A percentile compares a stretch with the other conserved stretches of the same genome.
phyloP scores from a whole-genome alignment of 2,888 invertebrate species.

The Branchellion lobata region DNA sequence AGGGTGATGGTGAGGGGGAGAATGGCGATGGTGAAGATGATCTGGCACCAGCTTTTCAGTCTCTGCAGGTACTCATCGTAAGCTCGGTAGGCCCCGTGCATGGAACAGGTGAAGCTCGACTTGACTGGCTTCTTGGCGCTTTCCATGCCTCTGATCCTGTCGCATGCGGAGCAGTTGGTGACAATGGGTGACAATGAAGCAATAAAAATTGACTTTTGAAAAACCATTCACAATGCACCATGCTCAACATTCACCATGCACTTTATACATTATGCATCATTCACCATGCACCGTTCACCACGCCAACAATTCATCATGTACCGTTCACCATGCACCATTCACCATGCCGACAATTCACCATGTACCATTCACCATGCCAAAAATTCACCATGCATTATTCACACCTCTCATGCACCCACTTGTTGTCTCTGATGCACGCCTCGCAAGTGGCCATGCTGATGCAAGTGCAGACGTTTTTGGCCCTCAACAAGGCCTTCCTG shows the following conservation, averaged over 20 bases:
- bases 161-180: too few species aligned
- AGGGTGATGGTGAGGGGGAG: slow-evolving; percentile 60
- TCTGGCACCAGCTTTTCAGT: slow-evolving; percentile 60
- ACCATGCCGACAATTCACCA: too few species aligned
- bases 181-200: background rate
- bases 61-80: slow-evolving; percentile 58
- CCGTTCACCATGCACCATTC: too few species aligned
- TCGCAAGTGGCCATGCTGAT: slow-evolving; percentile 59
- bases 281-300: too few species aligned
- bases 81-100: slow-evolving; percentile 58
- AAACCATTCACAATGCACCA: background rate
- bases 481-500: slow-evolving; percentile 57
- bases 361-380: too few species aligned
- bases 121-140: slow-evolving; percentile 54
- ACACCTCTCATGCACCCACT: slow-evolving; percentile 52
- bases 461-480: slow-evolving; percentile 58
- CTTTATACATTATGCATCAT: too few species aligned
- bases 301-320: too few species aligned
- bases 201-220: background rate
- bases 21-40: slow-evolving; percentile 57
- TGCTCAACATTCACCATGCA: too few species aligned
- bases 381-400: background rate
- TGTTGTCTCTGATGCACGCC: slow-evolving; percentile 57
- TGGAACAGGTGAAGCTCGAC: slow-evolving; percentile 56
- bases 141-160: slow-evolving; percentile 40